Evolutionary conservation across 2,888 invertebrate genomes (phyloP).

Genomic region (Argyresthia goedartella): DNA sequence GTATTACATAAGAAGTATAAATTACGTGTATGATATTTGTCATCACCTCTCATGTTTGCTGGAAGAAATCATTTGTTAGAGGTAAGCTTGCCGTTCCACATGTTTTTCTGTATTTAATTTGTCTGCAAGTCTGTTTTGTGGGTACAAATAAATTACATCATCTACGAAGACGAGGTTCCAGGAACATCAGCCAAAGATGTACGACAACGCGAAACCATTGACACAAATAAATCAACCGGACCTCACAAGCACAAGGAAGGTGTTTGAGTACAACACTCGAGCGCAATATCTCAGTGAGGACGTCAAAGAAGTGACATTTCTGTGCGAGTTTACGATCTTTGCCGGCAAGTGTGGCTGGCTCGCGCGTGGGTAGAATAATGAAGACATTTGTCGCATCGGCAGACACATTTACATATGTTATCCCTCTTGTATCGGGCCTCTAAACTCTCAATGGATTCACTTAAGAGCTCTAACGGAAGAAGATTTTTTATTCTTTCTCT

Average conservation of each 20-base stretch:
- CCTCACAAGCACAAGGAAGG: background rate
- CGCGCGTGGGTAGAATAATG: slow-evolving; percentile 50
- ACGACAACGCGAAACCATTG: too few relatives aligned
- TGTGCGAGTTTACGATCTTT: background rate
- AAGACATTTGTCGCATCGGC: slow-evolving; percentile 45
- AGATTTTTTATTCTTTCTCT: background rate
- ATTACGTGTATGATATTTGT: too few relatives aligned
- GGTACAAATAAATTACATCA: too few relatives aligned
- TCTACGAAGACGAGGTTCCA: too few relatives aligned
- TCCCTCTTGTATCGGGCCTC: slow-evolving; percentile 7
- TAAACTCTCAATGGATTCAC: background rate
- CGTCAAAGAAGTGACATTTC: background rate
- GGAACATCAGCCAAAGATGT: too few relatives aligned
- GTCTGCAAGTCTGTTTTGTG: too few relatives aligned
- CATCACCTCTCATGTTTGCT: too few relatives aligned
- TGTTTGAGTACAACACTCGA: background rate
- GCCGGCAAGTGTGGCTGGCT: slow-evolving; percentile 10
- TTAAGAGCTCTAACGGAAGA: background rate
- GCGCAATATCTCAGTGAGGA: background rate
- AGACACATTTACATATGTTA: slow-evolving; percentile 21
- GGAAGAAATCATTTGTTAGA: too few relatives aligned
- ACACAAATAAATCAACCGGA: too few relatives aligned
- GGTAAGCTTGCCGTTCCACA: too few relatives aligned
- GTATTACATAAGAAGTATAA: too few relatives aligned
- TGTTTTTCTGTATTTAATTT: too few relatives aligned